A percentile compares a stretch with the other conserved stretches of the same genome.
These are phyloP conservation scores for Mobula birostris DNA, from an alignment of 2,113 vertebrate genomes.

Conservation along the genomic window DNA sequence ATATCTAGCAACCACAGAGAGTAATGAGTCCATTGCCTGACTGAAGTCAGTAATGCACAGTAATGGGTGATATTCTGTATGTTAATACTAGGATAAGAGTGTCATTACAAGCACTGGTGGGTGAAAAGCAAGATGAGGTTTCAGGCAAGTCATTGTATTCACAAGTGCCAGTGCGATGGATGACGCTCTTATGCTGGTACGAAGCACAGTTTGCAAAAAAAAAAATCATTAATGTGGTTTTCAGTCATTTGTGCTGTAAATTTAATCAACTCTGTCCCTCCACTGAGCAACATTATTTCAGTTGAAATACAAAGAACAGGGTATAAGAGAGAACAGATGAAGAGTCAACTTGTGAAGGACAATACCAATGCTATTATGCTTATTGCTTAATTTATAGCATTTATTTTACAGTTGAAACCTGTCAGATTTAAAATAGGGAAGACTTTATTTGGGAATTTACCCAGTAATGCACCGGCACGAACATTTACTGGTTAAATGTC, in stretches of 20 bases:
- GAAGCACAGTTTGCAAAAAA: slow-evolving; percentile 26
- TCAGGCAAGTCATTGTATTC: slow-evolving; percentile 17
- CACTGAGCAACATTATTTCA: slow-evolving; percentile 15
- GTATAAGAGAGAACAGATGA: not conserved
- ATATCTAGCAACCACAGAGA: not conserved
- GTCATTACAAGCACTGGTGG: slow-evolving; percentile 34
- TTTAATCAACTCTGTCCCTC: slow-evolving; percentile 27
- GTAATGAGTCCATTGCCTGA: slow-evolving; percentile 32
- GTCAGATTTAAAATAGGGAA: not conserved
- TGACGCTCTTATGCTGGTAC: slow-evolving; percentile 20
- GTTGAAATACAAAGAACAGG: slow-evolving; percentile 21
- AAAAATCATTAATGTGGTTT: slow-evolving; percentile 32
- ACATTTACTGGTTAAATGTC: not conserved
- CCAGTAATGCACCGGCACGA: not conserved
- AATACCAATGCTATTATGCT: not conserved
- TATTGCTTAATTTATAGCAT: not conserved
- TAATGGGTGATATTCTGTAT: slow-evolving; percentile 34
- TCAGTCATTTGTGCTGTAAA: slow-evolving; percentile 32
- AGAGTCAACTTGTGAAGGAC: not conserved
- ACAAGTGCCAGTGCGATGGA: slow-evolving; percentile 29
- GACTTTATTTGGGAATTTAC: not conserved
- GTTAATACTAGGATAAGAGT: slow-evolving; percentile 31
- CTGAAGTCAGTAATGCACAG: slow-evolving; percentile 31
- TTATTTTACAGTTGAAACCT: not conserved
- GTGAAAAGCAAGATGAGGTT: slow-evolving; percentile 25